phyloP scores from a whole-genome alignment of 1,140 invertebrate genomes.

The Pararge aegeria region DNA sequence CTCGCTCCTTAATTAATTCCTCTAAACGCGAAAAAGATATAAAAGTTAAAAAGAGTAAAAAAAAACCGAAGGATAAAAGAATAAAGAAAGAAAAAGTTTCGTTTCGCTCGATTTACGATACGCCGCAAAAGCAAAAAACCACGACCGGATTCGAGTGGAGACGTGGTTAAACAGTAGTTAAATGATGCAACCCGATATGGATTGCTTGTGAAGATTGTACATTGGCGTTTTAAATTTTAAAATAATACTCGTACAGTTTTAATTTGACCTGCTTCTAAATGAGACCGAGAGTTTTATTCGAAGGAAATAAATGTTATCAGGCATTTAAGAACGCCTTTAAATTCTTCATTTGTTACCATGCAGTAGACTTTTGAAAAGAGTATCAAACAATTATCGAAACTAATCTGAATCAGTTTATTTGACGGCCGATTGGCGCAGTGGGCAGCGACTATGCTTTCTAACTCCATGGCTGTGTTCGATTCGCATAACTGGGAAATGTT shows the following conservation, averaged over 20 bases:
- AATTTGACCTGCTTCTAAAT: constrained; percentile 6
- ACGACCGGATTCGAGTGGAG: constrained; percentile 35
- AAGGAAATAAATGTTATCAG: too few relatives aligned
- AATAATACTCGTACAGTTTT: background rate
- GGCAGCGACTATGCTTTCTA: too few relatives aligned
- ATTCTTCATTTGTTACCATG: too few relatives aligned
- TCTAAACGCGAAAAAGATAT: constrained; percentile 36
- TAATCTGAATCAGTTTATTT: too few relatives aligned
- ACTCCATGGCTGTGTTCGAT: too few relatives aligned
- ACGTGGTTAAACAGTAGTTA: constrained; percentile 59
- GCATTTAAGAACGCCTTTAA: too few relatives aligned
- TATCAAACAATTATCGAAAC: too few relatives aligned
- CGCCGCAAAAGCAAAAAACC: constrained; percentile 38
- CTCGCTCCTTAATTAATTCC: constrained; percentile 47
- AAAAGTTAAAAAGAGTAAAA: constrained; percentile 26
- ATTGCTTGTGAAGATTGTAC: constrained; percentile 43
- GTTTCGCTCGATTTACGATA: constrained; percentile 58
- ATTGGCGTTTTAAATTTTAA: constrained; percentile 24
- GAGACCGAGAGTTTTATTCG: background rate
- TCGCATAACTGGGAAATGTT: too few relatives aligned
- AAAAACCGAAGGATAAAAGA: constrained; percentile 29
- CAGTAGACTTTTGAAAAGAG: too few relatives aligned
- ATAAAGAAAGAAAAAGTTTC: constrained; percentile 41
- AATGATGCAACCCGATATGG: constrained; percentile 57
- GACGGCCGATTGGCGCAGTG: too few relatives aligned